Conservation (phyloP, 2,113 vertebrate genomes). For the Petrocephalus zakoni region DNA sequence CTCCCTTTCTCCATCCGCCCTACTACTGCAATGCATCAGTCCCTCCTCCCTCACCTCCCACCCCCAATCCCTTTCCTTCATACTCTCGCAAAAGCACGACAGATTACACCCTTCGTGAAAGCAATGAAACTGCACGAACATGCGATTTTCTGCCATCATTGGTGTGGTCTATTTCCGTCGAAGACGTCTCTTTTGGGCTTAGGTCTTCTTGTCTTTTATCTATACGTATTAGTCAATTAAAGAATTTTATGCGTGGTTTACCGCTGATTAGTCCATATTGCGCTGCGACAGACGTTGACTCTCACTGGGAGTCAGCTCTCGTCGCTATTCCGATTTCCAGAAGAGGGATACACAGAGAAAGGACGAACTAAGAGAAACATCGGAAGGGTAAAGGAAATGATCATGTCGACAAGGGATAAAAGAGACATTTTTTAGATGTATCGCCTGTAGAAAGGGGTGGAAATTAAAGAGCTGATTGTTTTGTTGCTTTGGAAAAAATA, state of each 20-base stretch:
- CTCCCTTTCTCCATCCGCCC: conserved; percentile 24
- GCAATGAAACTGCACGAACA: conserved; percentile 16
- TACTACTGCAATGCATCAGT: conserved; percentile 49
- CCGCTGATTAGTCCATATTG: not conserved
- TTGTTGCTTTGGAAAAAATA: not conserved
- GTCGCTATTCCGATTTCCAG: not conserved
- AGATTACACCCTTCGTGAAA: conserved; percentile 29
- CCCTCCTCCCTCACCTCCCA: conserved; percentile 23
- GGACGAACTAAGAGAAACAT: not conserved
- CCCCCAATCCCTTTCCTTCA: conserved; percentile 15
- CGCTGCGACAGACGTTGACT: not conserved
- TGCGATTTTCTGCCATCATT: not conserved
- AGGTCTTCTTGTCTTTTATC: not conserved
- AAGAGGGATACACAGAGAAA: not conserved
- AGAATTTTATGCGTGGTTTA: not conserved
- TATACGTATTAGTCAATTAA: not conserved
- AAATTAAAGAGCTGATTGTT: not conserved
- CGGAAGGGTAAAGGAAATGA: conserved; percentile 2
- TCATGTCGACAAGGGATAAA: not conserved
- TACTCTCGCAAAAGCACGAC: conserved; percentile 22
- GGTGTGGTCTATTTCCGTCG: not conserved
- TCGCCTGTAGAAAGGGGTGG: not conserved
- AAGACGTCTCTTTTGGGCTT: not conserved
- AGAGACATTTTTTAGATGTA: not conserved
- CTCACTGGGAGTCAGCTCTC: not conserved